phyloP scores from a whole-genome alignment of 2,888 invertebrate species.

The Reticulitermes lucifugus region DNA sequence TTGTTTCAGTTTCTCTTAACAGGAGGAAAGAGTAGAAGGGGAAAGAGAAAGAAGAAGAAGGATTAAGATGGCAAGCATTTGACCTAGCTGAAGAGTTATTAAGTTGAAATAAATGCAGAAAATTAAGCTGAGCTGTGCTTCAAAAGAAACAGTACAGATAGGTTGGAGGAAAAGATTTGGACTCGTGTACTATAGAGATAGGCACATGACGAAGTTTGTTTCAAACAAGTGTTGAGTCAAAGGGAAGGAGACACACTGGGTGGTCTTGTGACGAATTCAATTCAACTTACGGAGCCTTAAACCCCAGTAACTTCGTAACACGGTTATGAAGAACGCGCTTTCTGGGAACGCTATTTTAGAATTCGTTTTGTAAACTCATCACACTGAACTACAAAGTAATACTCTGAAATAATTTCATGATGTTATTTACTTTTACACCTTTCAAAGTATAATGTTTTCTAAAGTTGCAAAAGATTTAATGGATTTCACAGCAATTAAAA shows the following conservation, averaged over 20 bases:
- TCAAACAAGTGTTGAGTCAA: background rate
- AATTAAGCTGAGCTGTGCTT: slow-evolving; percentile 40
- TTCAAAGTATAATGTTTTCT: too few relatives aligned
- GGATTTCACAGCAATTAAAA: too few relatives aligned
- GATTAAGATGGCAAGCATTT: slow-evolving; percentile 16
- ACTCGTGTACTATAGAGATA: background rate
- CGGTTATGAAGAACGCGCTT: background rate
- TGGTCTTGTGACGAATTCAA: background rate
- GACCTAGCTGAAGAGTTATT: slow-evolving; percentile 27
- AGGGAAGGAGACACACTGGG: background rate
- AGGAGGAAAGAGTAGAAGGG: background rate
- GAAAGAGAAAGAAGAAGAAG: background rate
- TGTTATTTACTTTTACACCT: too few relatives aligned
- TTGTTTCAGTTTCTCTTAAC: slow-evolving; percentile 7
- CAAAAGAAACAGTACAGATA: background rate
- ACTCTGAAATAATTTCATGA: too few relatives aligned
- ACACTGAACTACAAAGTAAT: too few relatives aligned
- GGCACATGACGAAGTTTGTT: background rate
- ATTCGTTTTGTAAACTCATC: background rate
- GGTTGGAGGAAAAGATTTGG: background rate
- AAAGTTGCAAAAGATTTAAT: too few relatives aligned
- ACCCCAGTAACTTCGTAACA: background rate
- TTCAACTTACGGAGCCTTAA: background rate
- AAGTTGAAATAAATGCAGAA: slow-evolving; percentile 47
- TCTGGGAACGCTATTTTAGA: background rate